Percentiles rank a stretch among this genome's conserved stretches.
phyloP scores from a whole-genome alignment of 2,113 vertebrate species.

The Todiramphus saurophagus region DNA sequence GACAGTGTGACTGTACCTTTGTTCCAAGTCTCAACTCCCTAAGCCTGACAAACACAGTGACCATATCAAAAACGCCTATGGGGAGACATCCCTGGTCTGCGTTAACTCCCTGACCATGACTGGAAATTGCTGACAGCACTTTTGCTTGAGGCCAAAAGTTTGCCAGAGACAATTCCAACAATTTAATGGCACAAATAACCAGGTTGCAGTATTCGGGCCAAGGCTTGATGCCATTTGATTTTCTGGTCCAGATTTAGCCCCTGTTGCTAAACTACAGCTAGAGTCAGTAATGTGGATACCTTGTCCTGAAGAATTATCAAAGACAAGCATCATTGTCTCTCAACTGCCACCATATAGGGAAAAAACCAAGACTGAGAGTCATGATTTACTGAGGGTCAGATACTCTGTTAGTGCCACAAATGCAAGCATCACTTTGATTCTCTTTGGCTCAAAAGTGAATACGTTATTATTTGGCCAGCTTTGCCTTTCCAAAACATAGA shows the following conservation, averaged over 20 bases:
- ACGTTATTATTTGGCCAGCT: neutral
- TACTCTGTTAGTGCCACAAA: neutral
- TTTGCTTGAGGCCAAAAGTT: neutral
- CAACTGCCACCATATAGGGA: neutral
- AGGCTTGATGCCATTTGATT: neutral
- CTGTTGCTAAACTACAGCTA: neutral
- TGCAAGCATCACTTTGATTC: neutral
- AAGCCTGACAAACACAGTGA: neutral
- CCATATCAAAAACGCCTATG: neutral
- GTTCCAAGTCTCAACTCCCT: neutral
- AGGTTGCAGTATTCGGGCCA: neutral
- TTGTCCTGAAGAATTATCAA: neutral
- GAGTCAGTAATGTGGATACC: neutral
- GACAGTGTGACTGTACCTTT: neutral
- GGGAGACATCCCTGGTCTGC: neutral
- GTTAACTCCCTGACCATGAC: neutral
- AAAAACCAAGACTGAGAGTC: neutral
- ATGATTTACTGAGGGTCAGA: neutral
- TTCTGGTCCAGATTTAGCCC: neutral
- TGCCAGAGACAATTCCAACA: neutral
- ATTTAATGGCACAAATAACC: neutral
- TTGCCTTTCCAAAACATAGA: neutral
- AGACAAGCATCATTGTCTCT: neutral
- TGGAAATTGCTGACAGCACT: neutral
- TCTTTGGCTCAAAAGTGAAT: neutral